phyloP scores from a whole-genome alignment of 53 echinoderm and acorn worm species.

The Hippasteria phrygiana region DNA sequence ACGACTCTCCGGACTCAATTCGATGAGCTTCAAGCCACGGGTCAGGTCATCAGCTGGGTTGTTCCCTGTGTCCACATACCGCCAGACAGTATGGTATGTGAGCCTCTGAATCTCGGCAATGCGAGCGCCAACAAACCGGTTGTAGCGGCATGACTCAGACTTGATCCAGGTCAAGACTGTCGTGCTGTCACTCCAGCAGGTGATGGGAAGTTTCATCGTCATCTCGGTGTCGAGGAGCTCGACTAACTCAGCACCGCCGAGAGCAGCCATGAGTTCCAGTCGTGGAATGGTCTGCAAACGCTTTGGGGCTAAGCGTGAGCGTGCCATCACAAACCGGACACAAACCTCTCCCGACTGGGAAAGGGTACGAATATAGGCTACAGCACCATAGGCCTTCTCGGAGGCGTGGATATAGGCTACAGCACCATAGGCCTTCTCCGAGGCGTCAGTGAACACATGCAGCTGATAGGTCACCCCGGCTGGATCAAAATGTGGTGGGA shows the following conservation, averaged over 20 bases:
- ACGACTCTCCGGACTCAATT: neutral
- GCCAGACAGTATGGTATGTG: too few species aligned
- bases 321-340: constrained; percentile 29
- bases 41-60: constrained; percentile 49
- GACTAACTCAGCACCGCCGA: neutral
- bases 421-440: too few species aligned
- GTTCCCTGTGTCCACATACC: constrained; percentile 5
- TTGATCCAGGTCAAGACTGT: constrained; percentile 20
- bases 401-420: too few species aligned
- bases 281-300: constrained; percentile 20
- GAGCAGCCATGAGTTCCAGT: constrained; percentile 5
- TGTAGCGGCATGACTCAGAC: constrained; percentile 45
- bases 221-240: neutral
- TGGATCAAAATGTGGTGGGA: neutral
- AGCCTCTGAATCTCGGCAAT: too few species aligned
- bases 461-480: neutral
- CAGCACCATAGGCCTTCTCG: constrained; percentile 31
- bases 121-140: too few species aligned
- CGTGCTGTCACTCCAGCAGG: constrained; percentile 22
- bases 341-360: neutral
- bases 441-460: constrained; percentile 46
- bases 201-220: neutral
- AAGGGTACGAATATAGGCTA: neutral
- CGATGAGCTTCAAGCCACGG: neutral
- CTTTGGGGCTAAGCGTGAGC: constrained; percentile 2